These are phyloP conservation scores for Trichopoda pennipes DNA, from an alignment of 2,888 invertebrate species.

Conservation along the genomic window DNA sequence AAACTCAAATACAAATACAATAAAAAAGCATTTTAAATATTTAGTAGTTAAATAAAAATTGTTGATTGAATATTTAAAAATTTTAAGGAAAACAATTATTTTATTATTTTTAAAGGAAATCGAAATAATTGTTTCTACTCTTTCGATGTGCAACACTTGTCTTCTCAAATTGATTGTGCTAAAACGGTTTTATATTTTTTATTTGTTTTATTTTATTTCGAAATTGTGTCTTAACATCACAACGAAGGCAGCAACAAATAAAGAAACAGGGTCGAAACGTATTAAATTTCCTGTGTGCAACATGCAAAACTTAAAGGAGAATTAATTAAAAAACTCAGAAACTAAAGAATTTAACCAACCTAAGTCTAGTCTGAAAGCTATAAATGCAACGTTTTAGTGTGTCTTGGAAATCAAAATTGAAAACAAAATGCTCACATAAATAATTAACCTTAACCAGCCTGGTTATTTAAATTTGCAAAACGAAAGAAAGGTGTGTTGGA, in stretches of 20 bases:
- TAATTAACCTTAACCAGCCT: constrained; percentile 23
- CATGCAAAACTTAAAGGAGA: constrained; percentile 26
- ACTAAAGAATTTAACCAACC: constrained; percentile 62
- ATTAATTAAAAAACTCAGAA: constrained; percentile 48
- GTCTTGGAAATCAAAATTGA: constrained; percentile 38
- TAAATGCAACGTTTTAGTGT: constrained; percentile 30
- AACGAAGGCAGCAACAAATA: constrained; percentile 25
- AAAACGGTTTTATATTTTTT: constrained; percentile 22
- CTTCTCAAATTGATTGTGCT: constrained; percentile 17
- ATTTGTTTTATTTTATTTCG: constrained; percentile 4
- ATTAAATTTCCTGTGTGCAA: constrained; percentile 64
- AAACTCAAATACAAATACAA: constrained; percentile 4
- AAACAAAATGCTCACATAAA: constrained; percentile 1
- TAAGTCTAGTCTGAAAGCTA: constrained; percentile 58
- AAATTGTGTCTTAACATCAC: constrained; percentile 46
- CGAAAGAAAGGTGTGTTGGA: constrained; percentile 32
- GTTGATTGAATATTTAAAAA: constrained; percentile 48
- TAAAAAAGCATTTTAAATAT: constrained; percentile 35
- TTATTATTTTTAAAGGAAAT: neutral
- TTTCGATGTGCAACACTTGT: constrained; percentile 35
- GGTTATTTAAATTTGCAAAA: neutral
- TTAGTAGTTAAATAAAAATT: constrained; percentile 23
- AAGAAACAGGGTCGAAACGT: constrained; percentile 66
- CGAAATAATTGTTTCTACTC: neutral
- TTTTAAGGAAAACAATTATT: neutral